Base-by-base conservation (phyloP, 2,797 vertebrate genomes). In the Fundulus diaphanus region DNA sequence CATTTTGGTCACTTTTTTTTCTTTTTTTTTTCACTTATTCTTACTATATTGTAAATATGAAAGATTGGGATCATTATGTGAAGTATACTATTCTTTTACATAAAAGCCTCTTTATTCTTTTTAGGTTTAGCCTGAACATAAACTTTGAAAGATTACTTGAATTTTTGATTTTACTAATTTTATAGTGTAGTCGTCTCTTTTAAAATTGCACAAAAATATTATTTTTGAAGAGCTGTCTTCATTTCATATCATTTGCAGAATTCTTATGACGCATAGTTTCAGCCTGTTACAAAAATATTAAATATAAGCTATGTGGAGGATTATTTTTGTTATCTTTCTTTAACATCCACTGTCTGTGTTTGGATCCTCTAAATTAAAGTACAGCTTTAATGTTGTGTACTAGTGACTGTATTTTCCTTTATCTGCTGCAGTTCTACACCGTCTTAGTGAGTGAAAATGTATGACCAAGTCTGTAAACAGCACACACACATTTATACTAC, bases 91-190 rank as follows among this genome's bases (percentile, higher is more conserved):
- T 37, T 5, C 7, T 63, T 59, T 33, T 18, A 33, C 9, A 63
- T 37, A 2, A 61, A 61, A 20, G 2, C 20, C 7, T 35, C 18
- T 33, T 35, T 20, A 63, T 63, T 63, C 4, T 24, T 63, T 63
- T 37, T 37, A 37, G 16, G 4, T 63, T 52, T 49, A 73, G 42
- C 44, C 37, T 68, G 46, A 3, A 37, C 31, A 69, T 75, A 22
- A 13, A 11, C 27, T 66, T 22, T 74, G 27, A n/a, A 51, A 40
- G 16, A 68, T 57, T 75, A 12, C 11, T 35, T 33, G 9, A 2
- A 37, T 57, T 68, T 77, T 72, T 27, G 27, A 73, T 72, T 69
- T 57, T 37, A 15, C 46, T 68, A 15, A 44, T 35, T 66, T 49
- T 37, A 68, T 66, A 31, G 56, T 56, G 49, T 48, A 16, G 11